phyloP scores from a whole-genome alignment of 2,888 invertebrate species.

The Torymus auratus region DNA sequence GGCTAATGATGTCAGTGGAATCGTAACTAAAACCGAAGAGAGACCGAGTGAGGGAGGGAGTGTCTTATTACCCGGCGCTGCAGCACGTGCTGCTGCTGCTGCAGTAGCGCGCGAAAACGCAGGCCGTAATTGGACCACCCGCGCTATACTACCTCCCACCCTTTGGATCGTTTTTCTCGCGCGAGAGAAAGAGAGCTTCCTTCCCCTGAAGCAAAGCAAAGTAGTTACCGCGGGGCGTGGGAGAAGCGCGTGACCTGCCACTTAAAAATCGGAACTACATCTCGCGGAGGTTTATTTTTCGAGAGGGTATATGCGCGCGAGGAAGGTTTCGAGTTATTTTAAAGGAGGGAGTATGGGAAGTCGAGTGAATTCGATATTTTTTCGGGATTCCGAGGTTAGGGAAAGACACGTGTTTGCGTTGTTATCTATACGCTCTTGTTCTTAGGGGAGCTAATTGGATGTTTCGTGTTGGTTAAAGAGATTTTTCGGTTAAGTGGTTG shows the following conservation, averaged over 20 bases:
- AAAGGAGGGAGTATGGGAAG: no score
- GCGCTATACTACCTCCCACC: slow-evolving; percentile 39
- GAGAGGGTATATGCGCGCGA: neutral
- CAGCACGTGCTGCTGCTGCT: slow-evolving; percentile 70
- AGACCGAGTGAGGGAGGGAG: slow-evolving; percentile 53
- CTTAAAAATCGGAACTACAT: slow-evolving; percentile 11
- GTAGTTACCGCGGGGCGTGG: no score
- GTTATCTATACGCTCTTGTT: no score
- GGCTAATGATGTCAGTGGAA: slow-evolving; percentile 77
- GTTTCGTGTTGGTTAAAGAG: no score
- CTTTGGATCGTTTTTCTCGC: slow-evolving; percentile 24
- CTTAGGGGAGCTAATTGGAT: no score
- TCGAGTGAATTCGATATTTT: no score
- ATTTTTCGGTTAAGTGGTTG: no score
- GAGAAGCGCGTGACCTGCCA: slow-evolving; percentile 22
- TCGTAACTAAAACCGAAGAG: slow-evolving; percentile 74
- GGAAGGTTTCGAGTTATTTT: no score
- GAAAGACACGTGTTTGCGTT: no score
- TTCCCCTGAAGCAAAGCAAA: slow-evolving; percentile 57
- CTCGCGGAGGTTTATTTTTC: neutral
- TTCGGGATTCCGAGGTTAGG: no score
- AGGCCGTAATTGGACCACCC: slow-evolving; percentile 76
- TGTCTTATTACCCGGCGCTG: slow-evolving; percentile 73
- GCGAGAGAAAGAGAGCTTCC: slow-evolving; percentile 12
- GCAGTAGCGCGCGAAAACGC: slow-evolving; percentile 69